Evolutionary conservation across 2,113 vertebrate genomes (phyloP), one percentile per base, ranked within the genome.

Genomic region (Centropus unirufus): DNA sequence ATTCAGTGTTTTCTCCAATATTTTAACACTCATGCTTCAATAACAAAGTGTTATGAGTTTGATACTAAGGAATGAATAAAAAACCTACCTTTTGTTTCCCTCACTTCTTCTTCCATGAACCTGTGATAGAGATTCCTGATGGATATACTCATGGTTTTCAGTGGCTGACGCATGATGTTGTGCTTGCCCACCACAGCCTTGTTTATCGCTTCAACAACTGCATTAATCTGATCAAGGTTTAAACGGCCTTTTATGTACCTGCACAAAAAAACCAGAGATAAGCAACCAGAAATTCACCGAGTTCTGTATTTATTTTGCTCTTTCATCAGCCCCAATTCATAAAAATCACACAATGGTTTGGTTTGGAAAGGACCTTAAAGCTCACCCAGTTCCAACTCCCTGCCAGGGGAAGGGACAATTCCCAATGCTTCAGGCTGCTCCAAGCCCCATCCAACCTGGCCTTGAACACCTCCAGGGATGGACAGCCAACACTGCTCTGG

Each of bases 201-300:
- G 95, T 99, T 99, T 2, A 99, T 89, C 73, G 97, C 98, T 83
- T 98, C 72, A 69, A 99, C 94, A 2, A 97, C 97, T 20, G 96
- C 91, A 19, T 99, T 99, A 26, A 99, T 95, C 82, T 99, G 98
- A 30, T 97, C 97, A 5, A 97, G 98, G 0, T 98, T 98, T 23
- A 99, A 92, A 9, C 99, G 99, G 23, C 99, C 99, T 87, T 97
- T 99, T 98, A 99, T 97, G 80, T 99, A 99, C 89, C 99, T 99
- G 16, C 32, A 67, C 61, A 69, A 17, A 39, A 58, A 90, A 86
- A 34, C 4, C 4, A 24, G 67, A 42, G 68, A 29, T 8, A 32
- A 68, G 64, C 30, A 66, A 85, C 18, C 34, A 66, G 32, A 64
- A 69, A 70, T 13, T 40, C 29, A 55, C 27, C 46, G n/a, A 36